phyloP scores from a whole-genome alignment of 2,797 vertebrate genomes.

The Myotis planiceps region DNA sequence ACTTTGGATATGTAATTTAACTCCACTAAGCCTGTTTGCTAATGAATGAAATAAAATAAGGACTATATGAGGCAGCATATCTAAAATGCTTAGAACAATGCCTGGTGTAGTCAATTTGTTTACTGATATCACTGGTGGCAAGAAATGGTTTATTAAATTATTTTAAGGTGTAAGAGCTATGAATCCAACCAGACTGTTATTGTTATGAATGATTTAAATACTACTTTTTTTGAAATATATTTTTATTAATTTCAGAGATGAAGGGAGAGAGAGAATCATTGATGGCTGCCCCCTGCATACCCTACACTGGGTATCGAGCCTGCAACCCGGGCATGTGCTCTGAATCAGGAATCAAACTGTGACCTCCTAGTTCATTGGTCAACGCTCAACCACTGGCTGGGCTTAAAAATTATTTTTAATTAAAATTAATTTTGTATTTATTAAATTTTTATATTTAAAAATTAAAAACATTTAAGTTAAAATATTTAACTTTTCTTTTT shows the following conservation, averaged over 20 bases:
- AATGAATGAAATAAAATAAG: background rate
- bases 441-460: constrained; percentile 10
- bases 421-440: background rate
- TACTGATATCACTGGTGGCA: background rate
- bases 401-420: background rate
- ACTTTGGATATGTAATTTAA: background rate
- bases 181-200: background rate
- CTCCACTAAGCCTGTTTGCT: background rate
- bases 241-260: no score
- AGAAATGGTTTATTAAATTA: constrained; percentile 22
- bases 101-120: background rate
- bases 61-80: background rate
- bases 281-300: no score
- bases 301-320: no score
- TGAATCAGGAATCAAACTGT: no score
- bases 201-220: constrained; percentile 2
- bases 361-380: no score
- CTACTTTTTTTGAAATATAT: background rate
- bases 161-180: background rate
- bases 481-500: background rate
- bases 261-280: no score
- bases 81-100: background rate
- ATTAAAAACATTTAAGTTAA: background rate
- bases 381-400: no score
- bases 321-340: no score